These are phyloP conservation scores for Philaenus spumarius DNA, from an alignment of 1,140 invertebrate species.

Conservation along the genomic window DNA sequence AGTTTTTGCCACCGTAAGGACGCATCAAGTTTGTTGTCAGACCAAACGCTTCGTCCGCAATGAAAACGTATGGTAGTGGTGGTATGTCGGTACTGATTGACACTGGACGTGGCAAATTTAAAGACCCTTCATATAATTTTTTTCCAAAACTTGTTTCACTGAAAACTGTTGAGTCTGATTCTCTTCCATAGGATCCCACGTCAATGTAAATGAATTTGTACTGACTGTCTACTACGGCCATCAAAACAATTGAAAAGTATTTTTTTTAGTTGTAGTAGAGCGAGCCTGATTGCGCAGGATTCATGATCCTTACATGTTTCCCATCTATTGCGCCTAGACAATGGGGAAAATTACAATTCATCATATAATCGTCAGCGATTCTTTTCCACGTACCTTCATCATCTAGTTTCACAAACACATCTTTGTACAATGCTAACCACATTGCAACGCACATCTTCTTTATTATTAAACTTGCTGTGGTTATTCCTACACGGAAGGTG, in stretches of 20 bases:
- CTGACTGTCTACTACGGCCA: conserved; percentile 44
- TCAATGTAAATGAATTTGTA: conserved; percentile 42
- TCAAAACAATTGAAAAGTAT: conserved; percentile 41
- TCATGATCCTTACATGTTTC: conserved; percentile 37
- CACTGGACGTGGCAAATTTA: conserved; percentile 31
- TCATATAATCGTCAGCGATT: background rate
- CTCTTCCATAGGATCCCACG: conserved; percentile 40
- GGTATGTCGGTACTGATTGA: conserved; percentile 28
- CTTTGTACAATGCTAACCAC: background rate
- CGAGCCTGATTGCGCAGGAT: conserved; percentile 35
- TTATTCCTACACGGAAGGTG: too few relatives aligned
- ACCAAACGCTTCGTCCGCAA: conserved; percentile 46
- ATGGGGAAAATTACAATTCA: conserved; percentile 26
- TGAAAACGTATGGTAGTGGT: conserved; percentile 37
- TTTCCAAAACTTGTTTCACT: conserved; percentile 17
- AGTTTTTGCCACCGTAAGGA: conserved; percentile 36
- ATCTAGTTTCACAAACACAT: background rate
- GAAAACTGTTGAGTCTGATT: conserved; percentile 35
- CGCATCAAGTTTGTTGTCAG: conserved; percentile 39
- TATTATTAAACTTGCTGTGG: too few relatives aligned
- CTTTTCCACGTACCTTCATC: background rate
- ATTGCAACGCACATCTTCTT: background rate
- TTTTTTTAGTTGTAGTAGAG: conserved; percentile 43
- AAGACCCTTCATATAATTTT: conserved; percentile 15
- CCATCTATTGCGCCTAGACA: conserved; percentile 39